These are phyloP conservation scores for Leptopilina syphax DNA, from an alignment of 2,888 invertebrate genomes.

Conservation along the genomic window DNA sequence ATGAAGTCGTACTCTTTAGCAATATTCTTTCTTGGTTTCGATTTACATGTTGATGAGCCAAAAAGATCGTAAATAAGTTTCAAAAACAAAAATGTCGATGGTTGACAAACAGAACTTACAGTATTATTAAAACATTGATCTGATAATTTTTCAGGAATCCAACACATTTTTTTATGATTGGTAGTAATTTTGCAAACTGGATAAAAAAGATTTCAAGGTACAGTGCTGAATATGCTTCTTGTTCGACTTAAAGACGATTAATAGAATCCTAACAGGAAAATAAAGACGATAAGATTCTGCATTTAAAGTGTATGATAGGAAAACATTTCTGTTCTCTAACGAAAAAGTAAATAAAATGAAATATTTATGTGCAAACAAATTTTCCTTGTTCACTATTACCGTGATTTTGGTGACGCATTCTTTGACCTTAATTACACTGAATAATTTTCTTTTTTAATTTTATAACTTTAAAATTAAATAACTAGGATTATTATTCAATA, in stretches of 20 bases:
- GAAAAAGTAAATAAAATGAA: neutral
- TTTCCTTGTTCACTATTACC: conserved; percentile 2
- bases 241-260: too few species aligned
- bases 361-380: neutral
- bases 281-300: too few species aligned
- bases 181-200: neutral
- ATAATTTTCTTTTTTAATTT: too few species aligned
- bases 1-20: conserved; percentile 87
- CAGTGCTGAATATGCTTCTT: too few species aligned
- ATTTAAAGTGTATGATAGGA: neutral
- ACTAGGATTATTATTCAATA: too few species aligned
- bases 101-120: conserved; percentile 80
- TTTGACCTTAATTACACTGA: neutral
- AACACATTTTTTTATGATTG: conserved; percentile 68
- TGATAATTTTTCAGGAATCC: conserved; percentile 80
- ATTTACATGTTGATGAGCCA: conserved; percentile 78
- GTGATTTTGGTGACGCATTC: neutral
- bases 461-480: too few species aligned
- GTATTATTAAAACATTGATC: conserved; percentile 79
- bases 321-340: neutral
- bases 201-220: neutral
- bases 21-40: neutral
- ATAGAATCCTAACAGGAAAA: too few species aligned
- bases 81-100: conserved; percentile 80
- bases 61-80: conserved; percentile 80